Evolutionary conservation across 2,888 invertebrate species (phyloP).

Genomic region (Lathronympha strigana): DNA sequence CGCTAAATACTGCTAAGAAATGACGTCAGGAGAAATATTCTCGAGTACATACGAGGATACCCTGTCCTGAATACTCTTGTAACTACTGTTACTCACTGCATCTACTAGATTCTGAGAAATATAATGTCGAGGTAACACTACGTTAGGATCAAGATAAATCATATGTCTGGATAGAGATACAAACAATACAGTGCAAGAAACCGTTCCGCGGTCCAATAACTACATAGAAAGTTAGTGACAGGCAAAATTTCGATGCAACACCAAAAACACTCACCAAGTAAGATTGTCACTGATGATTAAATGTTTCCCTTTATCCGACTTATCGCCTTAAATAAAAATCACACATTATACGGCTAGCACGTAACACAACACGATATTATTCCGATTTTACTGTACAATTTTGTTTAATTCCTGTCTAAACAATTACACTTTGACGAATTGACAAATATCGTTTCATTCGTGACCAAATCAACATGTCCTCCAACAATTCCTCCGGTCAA

Average conservation of each 20-base stretch:
- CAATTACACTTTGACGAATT: constrained; percentile 79
- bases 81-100: constrained; percentile 38
- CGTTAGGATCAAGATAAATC: constrained; percentile 30
- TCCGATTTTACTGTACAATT: constrained; percentile 70
- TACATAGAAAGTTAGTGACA: constrained; percentile 68
- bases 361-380: constrained; percentile 69
- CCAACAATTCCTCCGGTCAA: constrained; percentile 75
- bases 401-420: constrained; percentile 72
- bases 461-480: constrained; percentile 81
- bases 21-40: constrained; percentile 63
- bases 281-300: constrained; percentile 60
- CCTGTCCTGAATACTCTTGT: constrained; percentile 56
- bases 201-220: constrained; percentile 51
- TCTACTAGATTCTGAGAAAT: constrained; percentile 31
- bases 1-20: constrained; percentile 55
- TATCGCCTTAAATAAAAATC: constrained; percentile 68
- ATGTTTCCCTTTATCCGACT: constrained; percentile 64
- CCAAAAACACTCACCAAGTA: constrained; percentile 73
- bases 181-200: constrained; percentile 47
- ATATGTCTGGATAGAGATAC: constrained; percentile 48
- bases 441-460: constrained; percentile 75
- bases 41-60: constrained; percentile 58
- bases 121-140: constrained; percentile 12
- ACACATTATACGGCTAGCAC: constrained; percentile 74
- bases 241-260: constrained; percentile 66